Evolutionary conservation across 2,113 vertebrate species (phyloP).

Genomic region (Tragulus kanchil): DNA sequence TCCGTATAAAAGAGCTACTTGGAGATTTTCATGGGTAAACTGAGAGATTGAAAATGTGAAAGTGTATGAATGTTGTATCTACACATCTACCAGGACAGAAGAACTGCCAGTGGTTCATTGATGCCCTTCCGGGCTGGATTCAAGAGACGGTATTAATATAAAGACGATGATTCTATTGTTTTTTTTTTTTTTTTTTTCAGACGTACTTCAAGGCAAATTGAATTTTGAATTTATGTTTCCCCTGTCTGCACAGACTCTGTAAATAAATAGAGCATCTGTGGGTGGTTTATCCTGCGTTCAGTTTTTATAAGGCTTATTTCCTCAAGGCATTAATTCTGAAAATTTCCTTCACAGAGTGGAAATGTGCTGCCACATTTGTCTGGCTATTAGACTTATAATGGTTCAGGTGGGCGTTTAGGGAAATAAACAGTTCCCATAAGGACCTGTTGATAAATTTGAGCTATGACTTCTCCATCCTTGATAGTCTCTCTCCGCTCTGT

Average conservation of each 20-base stretch:
- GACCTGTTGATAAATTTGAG: slow-evolving; percentile 77
- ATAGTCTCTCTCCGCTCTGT: slow-evolving; percentile 52
- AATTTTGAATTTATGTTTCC: background rate
- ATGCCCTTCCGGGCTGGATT: background rate
- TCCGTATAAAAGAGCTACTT: background rate
- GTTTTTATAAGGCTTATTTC: background rate
- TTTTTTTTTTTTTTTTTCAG: background rate
- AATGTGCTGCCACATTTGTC: slow-evolving; percentile 61
- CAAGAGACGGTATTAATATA: background rate
- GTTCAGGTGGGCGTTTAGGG: slow-evolving; percentile 75
- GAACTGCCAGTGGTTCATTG: background rate
- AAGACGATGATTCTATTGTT: background rate
- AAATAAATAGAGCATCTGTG: background rate
- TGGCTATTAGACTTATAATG: slow-evolving; percentile 50
- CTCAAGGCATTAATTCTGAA: slow-evolving; percentile 51
- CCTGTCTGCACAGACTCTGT: background rate
- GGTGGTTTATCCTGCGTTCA: background rate
- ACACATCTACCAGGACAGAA: background rate
- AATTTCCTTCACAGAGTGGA: background rate
- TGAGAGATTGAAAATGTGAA: background rate
- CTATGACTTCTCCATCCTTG: slow-evolving; percentile 49
- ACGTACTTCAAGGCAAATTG: background rate
- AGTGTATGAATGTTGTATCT: background rate
- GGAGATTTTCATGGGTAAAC: background rate
- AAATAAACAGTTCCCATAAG: slow-evolving; percentile 77